phyloP scores from a whole-genome alignment of 2,888 invertebrate genomes.

The Platerodrilus igneus region DNA sequence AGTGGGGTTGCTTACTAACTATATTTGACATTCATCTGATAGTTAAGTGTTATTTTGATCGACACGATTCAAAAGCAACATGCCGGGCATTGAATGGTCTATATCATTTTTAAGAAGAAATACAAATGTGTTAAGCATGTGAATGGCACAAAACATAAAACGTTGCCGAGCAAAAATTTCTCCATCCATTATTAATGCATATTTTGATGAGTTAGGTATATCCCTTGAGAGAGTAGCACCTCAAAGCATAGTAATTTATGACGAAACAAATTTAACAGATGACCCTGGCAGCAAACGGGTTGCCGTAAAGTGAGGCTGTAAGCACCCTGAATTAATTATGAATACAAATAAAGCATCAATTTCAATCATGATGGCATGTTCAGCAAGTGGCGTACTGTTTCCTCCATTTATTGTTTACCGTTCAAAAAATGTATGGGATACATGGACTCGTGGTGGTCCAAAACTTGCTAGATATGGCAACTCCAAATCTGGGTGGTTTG shows the following conservation, averaged over 20 bases:
- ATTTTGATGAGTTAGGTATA: constrained; percentile 1
- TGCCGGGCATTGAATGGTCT: constrained; percentile 10
- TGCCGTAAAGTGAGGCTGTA: background rate
- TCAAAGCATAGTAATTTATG: no score
- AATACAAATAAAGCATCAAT: background rate
- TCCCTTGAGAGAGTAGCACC: no score
- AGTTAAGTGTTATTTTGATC: constrained; percentile 14
- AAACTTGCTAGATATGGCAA: constrained; percentile 1
- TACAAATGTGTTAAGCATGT: background rate
- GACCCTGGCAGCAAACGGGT: constrained; percentile 1
- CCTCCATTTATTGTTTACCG: constrained; percentile 1
- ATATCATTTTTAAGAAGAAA: constrained; percentile 5
- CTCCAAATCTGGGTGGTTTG: constrained; percentile 7
- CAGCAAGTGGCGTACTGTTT: background rate
- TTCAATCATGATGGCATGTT: background rate
- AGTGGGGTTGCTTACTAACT: constrained; percentile 21
- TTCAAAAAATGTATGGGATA: constrained; percentile 6
- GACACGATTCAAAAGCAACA: constrained; percentile 9
- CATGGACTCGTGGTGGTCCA: constrained; percentile 4
- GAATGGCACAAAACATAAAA: constrained; percentile 3
- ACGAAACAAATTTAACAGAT: background rate
- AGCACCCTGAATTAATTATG: background rate
- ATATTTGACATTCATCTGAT: constrained; percentile 17
- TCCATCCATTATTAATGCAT: background rate
- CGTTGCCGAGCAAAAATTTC: no score